These are phyloP conservation scores for Eufriesea mexicana DNA, from an alignment of 1,140 invertebrate genomes.

Conservation along the genomic window DNA sequence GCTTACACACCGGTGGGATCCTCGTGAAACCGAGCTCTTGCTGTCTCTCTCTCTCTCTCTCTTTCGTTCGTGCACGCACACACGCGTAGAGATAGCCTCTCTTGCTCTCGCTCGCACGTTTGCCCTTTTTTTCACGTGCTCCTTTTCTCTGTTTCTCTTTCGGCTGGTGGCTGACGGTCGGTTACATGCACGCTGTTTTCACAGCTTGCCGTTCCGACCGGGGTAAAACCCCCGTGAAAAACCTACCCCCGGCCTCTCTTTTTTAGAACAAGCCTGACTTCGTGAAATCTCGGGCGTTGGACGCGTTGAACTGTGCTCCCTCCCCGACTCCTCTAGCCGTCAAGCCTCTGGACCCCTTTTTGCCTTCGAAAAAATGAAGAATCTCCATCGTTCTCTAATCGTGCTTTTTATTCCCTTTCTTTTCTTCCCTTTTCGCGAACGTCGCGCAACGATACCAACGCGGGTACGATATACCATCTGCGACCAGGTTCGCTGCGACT, in stretches of 20 bases:
- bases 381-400: conserved; percentile 1
- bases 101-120: conserved; percentile 40
- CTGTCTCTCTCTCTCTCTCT: conserved; percentile 17
- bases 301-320: conserved; percentile 74
- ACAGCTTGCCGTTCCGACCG: conserved; percentile 75
- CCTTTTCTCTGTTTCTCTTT: conserved; percentile 42
- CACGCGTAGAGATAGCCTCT: neutral
- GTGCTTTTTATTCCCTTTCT: too few relatives aligned
- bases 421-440: neutral
- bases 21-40: conserved; percentile 76
- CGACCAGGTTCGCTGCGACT: too few relatives aligned
- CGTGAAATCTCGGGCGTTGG: conserved; percentile 62
- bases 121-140: conserved; percentile 5
- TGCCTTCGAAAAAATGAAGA: neutral
- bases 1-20: conserved; percentile 75
- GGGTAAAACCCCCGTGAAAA: conserved; percentile 61
- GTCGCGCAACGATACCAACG: too few relatives aligned
- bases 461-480: too few relatives aligned
- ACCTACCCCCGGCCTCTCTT: conserved; percentile 45
- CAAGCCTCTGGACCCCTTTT: neutral
- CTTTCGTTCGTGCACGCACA: too few relatives aligned
- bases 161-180: conserved; percentile 49
- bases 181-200: conserved; percentile 75
- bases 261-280: conserved; percentile 60
- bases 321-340: conserved; percentile 7